These are phyloP conservation scores for Whitmania pigra DNA, from an alignment of 1,140 invertebrate species.

Conservation along the genomic window DNA sequence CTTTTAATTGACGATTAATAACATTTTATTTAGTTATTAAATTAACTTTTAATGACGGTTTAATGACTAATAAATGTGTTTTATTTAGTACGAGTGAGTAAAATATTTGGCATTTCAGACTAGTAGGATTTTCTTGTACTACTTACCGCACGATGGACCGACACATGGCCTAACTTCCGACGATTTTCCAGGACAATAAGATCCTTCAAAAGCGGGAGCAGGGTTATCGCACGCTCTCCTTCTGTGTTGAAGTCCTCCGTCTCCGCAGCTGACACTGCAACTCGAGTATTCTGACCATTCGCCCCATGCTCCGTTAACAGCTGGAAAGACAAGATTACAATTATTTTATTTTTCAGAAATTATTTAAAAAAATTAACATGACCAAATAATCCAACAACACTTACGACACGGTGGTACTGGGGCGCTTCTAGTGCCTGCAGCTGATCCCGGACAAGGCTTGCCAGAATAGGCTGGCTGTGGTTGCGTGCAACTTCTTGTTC, in stretches of 20 bases:
- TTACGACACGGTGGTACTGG: conserved; percentile 14
- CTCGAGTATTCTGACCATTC: conserved; percentile 44
- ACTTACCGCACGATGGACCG: conserved; percentile 2
- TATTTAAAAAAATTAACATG: conserved; percentile 3
- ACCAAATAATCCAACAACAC: conserved; percentile 11
- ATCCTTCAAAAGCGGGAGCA: conserved; percentile 14
- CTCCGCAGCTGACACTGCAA: conserved; percentile 38
- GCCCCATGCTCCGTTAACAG: conserved; percentile 43
- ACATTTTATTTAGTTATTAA: too few species aligned
- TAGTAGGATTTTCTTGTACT: not conserved
- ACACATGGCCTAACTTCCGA: conserved; percentile 1
- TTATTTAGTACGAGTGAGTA: not conserved
- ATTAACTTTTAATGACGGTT: too few species aligned
- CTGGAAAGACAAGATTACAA: not conserved
- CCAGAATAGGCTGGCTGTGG: conserved; percentile 50
- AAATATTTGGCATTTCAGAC: not conserved
- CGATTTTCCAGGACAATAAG: conserved; percentile 15
- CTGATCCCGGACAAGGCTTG: conserved; percentile 52
- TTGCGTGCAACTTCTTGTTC: conserved; percentile 52
- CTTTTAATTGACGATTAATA: not conserved
- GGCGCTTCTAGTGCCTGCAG: not conserved
- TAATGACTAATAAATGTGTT: too few species aligned
- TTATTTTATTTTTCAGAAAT: conserved; percentile 2
- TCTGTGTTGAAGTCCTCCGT: conserved; percentile 33
- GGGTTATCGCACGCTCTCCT: conserved; percentile 13